Percentiles rank a stretch among this genome's conserved stretches.
These are phyloP conservation scores for Aphelinus certus DNA, from an alignment of 1,140 invertebrate genomes.

Conservation along the genomic window DNA sequence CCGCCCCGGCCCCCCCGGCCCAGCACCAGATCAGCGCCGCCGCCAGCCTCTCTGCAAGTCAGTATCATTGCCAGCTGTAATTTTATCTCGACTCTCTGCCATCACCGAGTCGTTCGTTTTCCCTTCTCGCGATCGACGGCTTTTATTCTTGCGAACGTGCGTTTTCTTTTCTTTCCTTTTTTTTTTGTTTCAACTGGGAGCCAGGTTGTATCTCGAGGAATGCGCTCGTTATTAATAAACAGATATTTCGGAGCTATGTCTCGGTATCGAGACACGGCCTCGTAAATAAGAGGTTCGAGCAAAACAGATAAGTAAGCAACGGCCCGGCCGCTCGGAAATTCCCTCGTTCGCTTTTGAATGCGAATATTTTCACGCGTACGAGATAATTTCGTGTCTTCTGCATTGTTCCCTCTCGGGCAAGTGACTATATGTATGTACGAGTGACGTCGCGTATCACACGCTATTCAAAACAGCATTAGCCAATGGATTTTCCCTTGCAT, in stretches of 20 bases:
- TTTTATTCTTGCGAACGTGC: neutral
- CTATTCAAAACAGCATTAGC: no score
- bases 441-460: conserved; percentile 3
- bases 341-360: conserved; percentile 22
- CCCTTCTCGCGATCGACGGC: no score
- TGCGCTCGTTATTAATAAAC: neutral
- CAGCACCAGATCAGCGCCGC: conserved; percentile 54
- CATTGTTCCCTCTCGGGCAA: neutral
- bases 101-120: no score
- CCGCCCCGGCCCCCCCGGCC: conserved; percentile 32
- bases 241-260: no score
- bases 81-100: no score
- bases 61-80: conserved; percentile 40
- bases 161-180: neutral
- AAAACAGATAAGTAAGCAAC: conserved; percentile 33
- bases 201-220: no score
- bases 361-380: conserved; percentile 49
- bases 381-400: conserved; percentile 46
- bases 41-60: conserved; percentile 54
- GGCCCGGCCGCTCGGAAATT: conserved; percentile 16
- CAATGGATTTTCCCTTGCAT: no score
- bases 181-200: neutral
- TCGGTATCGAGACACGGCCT: no score
- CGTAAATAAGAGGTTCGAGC: conserved; percentile 12
- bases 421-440: neutral